Evolutionary conservation across 2,797 vertebrate genomes (phyloP), one percentile per base, ranked within the genome.

Genomic region (Eurystomus glaucurus): DNA sequence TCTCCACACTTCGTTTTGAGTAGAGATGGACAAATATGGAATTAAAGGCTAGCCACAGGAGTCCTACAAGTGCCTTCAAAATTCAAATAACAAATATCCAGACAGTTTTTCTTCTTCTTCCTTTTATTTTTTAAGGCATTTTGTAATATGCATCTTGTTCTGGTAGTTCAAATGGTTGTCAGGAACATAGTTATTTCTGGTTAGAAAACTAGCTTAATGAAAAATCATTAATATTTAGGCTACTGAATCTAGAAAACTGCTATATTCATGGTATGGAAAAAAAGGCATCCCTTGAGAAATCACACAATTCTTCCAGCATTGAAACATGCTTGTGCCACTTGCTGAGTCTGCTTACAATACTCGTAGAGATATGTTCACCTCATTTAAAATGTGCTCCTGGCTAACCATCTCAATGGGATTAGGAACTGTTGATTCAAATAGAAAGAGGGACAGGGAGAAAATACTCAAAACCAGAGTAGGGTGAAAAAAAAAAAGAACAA

Each of bases 1-100:
- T 89, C 51, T 66, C 28, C 48, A 66, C 22, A 25, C 13, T 86
- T 86, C 0, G 62, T 88, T 92, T 75, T 92, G 4, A 81, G 28
- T 35, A 54, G 45, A 93, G 62, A 55, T 35, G 51, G 46, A 82
- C 88, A 93, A 94, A 88, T 48, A 76, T 3, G 22, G 46, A 90
- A 74, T 60, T 86, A 90, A 81, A 86, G 21, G 7, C 16, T 66
- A 65, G 35, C 29, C 33, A 15, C 3, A 69, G 15, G 35, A 17
- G 13, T 66, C 17, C 18, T 76, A 33, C 26, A 37, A 68, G 4
- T 81, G 11, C 4, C 50, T 76, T 7, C 1, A 76, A 81, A 81
- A 81, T 62, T 75, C 18, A 70, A 50, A 22, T 20, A 46, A 78
- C 6, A 77, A 71, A 75, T 46, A n/a, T 4, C 1, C 2, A 41